Percentiles rank a stretch among this genome's conserved stretches.
These are phyloP conservation scores for Drosophila elegans DNA, from an alignment of 1,140 invertebrate species.

Conservation along the genomic window DNA sequence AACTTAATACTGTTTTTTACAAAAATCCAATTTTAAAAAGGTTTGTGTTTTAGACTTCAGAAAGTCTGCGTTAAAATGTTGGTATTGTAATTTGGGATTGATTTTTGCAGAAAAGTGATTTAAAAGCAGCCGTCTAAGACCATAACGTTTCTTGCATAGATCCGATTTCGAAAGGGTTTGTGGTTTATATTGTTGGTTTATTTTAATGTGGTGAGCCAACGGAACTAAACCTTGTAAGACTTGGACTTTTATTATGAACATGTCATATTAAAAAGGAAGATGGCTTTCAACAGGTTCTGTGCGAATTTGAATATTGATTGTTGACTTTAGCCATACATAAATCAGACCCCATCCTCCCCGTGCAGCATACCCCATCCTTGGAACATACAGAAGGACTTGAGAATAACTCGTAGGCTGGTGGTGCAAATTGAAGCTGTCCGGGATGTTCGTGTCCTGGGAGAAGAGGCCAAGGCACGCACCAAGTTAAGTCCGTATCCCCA, in stretches of 20 bases:
- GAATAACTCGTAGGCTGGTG: constrained; percentile 23
- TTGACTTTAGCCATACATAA: constrained; percentile 24
- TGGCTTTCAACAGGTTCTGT: constrained; percentile 27
- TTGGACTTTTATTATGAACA: neutral
- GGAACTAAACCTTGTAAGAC: no score
- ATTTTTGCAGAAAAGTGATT: no score
- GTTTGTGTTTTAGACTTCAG: no score
- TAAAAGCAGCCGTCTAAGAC: no score
- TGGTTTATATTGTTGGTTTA: no score
- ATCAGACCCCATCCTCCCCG: constrained; percentile 12
- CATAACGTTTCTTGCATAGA: no score
- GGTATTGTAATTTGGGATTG: no score
- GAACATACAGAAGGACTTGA: neutral
- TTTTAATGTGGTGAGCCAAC: no score
- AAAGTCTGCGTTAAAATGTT: no score
- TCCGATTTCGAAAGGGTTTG: no score
- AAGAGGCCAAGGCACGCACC: constrained; percentile 36
- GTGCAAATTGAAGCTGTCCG: constrained; percentile 46
- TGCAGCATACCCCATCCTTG: constrained; percentile 1
- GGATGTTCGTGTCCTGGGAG: constrained; percentile 3
- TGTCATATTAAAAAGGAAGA: neutral
- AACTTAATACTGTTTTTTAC: no score
- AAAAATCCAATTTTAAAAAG: no score
- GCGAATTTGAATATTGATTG: constrained; percentile 33
- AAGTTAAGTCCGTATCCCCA: constrained; percentile 23